Evolutionary conservation across 2,888 invertebrate genomes (phyloP).

Genomic region (Trachelus stipa): DNA sequence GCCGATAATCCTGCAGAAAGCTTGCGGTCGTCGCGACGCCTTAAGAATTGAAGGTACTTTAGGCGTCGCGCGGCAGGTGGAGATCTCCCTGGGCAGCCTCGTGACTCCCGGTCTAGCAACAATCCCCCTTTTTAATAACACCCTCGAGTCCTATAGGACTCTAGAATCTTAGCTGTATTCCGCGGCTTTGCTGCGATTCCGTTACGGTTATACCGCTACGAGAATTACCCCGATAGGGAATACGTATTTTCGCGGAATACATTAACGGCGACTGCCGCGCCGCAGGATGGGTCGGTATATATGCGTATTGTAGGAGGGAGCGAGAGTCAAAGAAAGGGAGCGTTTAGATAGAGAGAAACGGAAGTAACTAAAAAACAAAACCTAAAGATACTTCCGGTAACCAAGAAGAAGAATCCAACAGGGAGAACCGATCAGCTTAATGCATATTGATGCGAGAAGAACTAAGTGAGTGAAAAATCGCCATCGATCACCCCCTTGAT

Average conservation of each 20-base stretch:
- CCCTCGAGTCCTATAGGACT: conserved; percentile 56
- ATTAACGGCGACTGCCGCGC: conserved; percentile 46
- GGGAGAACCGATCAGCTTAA: conserved; percentile 65
- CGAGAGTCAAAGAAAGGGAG: background rate
- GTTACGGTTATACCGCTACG: conserved; percentile 62
- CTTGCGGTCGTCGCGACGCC: background rate
- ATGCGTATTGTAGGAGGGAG: background rate
- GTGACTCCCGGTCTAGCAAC: background rate
- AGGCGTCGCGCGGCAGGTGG: background rate
- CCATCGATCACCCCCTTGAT: conserved; percentile 60
- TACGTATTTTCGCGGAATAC: conserved; percentile 61
- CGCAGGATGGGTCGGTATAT: background rate
- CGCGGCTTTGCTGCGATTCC: conserved; percentile 52
- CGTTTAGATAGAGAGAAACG: conserved; percentile 24
- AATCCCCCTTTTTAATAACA: conserved; percentile 47
- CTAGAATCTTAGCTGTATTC: conserved; percentile 57
- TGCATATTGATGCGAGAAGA: conserved; percentile 65
- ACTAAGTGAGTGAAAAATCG: conserved; percentile 67
- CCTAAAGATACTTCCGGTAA: background rate
- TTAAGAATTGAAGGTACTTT: background rate
- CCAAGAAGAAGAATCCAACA: conserved; percentile 50
- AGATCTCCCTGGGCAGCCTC: background rate
- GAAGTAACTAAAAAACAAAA: conserved; percentile 9
- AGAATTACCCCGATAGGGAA: conserved; percentile 62
- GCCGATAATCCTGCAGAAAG: background rate